phyloP scores from a whole-genome alignment of 2,797 vertebrate genomes.

The Peromyscus eremicus region DNA sequence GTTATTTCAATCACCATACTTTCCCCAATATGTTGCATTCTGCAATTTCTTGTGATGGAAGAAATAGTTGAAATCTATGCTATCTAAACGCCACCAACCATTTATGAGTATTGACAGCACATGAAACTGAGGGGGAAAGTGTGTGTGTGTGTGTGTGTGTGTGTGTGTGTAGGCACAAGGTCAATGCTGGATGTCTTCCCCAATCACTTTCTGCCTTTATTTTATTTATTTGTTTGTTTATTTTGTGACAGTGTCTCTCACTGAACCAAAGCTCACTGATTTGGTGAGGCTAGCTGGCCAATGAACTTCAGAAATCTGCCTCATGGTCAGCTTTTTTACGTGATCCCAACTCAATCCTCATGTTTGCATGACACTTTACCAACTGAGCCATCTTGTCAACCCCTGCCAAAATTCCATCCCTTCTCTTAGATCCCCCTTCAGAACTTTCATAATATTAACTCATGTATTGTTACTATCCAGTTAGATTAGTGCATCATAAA shows the following conservation, averaged over 20 bases:
- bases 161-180: background rate
- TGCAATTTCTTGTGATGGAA: background rate
- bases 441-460: background rate
- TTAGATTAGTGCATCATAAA: background rate
- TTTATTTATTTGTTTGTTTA: background rate
- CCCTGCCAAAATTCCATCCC: background rate
- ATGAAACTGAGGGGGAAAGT: fast-evolving
- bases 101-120: background rate
- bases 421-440: background rate
- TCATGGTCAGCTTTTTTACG: background rate
- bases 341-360: background rate
- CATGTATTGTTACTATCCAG: background rate
- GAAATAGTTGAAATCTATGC: background rate
- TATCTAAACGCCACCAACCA: background rate
- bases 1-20: background rate
- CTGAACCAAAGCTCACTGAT: background rate
- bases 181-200: background rate
- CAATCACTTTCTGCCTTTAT: background rate
- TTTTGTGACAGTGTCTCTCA: background rate
- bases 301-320: background rate
- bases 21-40: background rate
- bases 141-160: too few species aligned
- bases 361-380: background rate
- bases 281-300: background rate
- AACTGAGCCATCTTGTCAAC: background rate